These are phyloP conservation scores for Caloenas nicobarica DNA, from an alignment of 2,113 vertebrate species.

Conservation along the genomic window DNA sequence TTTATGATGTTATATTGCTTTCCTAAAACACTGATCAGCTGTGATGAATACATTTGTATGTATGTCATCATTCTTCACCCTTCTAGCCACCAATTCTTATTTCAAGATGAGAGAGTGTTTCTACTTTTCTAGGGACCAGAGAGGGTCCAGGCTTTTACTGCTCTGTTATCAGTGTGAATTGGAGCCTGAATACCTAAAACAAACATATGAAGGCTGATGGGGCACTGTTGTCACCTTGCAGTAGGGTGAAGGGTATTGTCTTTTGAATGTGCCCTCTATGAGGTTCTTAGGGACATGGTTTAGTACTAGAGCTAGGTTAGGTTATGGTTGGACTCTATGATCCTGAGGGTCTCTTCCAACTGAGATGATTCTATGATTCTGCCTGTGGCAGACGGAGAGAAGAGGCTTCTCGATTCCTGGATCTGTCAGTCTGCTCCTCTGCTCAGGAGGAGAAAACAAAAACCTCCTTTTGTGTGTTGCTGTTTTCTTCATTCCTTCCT, in stretches of 20 bases:
- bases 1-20: neutral
- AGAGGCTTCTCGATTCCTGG: rapidly evolving
- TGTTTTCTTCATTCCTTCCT: neutral
- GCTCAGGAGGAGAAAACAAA: neutral
- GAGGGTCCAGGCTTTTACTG: neutral
- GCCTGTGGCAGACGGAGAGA: neutral
- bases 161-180: neutral
- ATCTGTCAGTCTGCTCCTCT: neutral
- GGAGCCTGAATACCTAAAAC: neutral
- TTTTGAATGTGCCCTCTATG: neutral
- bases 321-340: no score
- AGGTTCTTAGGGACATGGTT: no score
- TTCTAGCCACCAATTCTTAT: neutral
- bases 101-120: neutral
- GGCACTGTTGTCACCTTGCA: neutral
- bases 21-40: neutral
- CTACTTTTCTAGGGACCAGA: neutral
- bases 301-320: no score
- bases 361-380: neutral
- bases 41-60: neutral
- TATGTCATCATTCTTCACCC: neutral
- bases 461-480: neutral
- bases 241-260: neutral
- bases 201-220: neutral
- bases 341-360: no score